phyloP scores from a whole-genome alignment of 2,797 vertebrate species.

The Pangasius macronema region DNA sequence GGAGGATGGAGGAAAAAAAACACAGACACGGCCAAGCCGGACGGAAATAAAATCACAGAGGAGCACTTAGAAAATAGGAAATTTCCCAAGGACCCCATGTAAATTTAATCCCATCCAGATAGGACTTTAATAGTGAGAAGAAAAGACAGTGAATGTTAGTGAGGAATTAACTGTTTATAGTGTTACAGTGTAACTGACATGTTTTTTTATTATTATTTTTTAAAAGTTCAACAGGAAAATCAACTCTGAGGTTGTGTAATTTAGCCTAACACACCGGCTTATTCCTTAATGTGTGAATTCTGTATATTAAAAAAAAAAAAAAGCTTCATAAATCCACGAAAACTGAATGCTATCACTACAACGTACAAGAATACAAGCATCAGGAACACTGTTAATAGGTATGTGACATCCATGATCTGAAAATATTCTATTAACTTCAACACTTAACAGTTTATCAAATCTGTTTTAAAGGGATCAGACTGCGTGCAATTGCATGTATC shows the following conservation, averaged over 20 bases:
- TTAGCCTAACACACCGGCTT: background rate
- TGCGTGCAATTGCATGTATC: no score
- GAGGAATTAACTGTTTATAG: background rate
- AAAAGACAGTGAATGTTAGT: background rate
- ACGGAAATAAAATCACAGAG: no score
- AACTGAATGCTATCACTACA: background rate
- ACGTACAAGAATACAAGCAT: background rate
- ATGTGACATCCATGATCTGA: background rate
- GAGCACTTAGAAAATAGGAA: background rate
- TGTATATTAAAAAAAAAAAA: background rate
- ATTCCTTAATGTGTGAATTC: background rate
- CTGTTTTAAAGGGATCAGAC: no score
- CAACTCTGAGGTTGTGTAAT: background rate
- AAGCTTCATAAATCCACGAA: background rate
- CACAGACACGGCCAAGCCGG: background rate
- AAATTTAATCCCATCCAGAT: background rate
- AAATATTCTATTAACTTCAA: background rate
- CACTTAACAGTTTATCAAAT: background rate
- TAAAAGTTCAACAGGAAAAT: background rate
- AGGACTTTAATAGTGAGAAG: background rate
- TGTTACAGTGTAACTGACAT: background rate
- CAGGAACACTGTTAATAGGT: background rate
- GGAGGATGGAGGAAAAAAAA: background rate
- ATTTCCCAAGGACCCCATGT: background rate
- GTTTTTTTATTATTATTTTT: no score